Base-by-base conservation (phyloP, 1,140 invertebrate genomes). In the Aphidius gifuensis region DNA sequence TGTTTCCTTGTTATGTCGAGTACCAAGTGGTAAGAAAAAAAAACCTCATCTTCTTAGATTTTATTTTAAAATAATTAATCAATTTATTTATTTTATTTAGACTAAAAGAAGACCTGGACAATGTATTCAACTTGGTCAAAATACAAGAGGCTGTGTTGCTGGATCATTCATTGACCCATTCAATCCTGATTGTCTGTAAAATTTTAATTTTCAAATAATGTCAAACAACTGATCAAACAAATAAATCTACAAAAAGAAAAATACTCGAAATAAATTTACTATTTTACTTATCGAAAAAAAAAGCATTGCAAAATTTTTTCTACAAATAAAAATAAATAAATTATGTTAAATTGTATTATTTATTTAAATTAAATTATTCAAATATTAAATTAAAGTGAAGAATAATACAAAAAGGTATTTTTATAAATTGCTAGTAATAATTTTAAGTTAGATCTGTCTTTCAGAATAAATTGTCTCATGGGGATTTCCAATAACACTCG, bases 111-210 rank as follows among this genome's bases (percentile, higher is more conserved):
- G 74, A 16, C 60, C 71, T 23, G 78, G 78, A 32, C 71, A 69
- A 23, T 80, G 78, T 60, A 65, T 75, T 49, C 76, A 74, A 61
- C 57, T 80, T 7, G 75, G 77, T 11, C 66, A 69, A 50, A 70
- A 64, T 42, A 66, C 71, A 6, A 65, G 66, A 54, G 76, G 74
- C 4, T 80, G 78, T 58, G 73, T 78, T n/a, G 71, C 78, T 9
- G 76, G 75, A 48, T 75, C 74, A 40, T 79, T 79, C 67, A 61
- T 80, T 21, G 74, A 79, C 55, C 74, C 76, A 9, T 73, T 75
- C 56, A 76, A 80, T 68, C 77, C 77, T 9, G 74, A 78, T 53
- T 80, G 78, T 58, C 71, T 79, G 62, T 79, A 73, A 73, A 51
- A 23, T 9, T 38, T 38, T 8, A 1, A 53, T 49, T 8, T 49